These are phyloP conservation scores for Hyperoodon ampullatus DNA, from an alignment of 2,113 vertebrate species.

Conservation along the genomic window DNA sequence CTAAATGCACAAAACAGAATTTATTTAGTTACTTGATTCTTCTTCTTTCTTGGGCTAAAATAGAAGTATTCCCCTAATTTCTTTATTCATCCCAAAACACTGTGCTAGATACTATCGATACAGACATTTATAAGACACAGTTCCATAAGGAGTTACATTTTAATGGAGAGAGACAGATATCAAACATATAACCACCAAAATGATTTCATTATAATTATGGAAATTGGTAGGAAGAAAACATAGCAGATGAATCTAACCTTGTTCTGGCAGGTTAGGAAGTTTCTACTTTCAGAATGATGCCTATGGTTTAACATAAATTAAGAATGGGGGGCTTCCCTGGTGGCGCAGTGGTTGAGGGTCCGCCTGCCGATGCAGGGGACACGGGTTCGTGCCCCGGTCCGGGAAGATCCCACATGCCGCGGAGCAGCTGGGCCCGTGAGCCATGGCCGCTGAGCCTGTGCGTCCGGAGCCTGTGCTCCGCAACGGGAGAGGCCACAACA, in stretches of 20 bases:
- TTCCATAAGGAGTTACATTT: constrained; percentile 35
- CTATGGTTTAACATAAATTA: background rate
- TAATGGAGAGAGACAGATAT: background rate
- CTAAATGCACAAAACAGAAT: constrained; percentile 34
- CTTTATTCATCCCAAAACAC: background rate
- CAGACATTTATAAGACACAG: background rate
- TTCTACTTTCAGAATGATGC: background rate
- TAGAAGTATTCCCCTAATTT: background rate
- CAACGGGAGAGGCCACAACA: too few relatives aligned
- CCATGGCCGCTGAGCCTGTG: too few relatives aligned
- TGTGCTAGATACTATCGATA: background rate
- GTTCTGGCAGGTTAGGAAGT: background rate
- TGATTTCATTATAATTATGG: background rate
- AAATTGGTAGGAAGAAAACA: background rate
- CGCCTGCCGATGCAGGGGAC: too few relatives aligned
- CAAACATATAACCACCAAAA: background rate
- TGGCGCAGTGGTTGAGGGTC: too few relatives aligned
- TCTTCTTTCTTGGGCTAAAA: constrained; percentile 13
- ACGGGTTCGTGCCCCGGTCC: too few relatives aligned
- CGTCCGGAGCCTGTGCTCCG: too few relatives aligned
- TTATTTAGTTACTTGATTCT: constrained; percentile 8
- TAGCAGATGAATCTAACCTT: background rate
- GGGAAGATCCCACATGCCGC: too few relatives aligned
- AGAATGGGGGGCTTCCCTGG: too few relatives aligned
- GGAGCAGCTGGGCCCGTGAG: too few relatives aligned